Conservation (phyloP, 2,888 invertebrate species). For the Erynnis tages region DNA sequence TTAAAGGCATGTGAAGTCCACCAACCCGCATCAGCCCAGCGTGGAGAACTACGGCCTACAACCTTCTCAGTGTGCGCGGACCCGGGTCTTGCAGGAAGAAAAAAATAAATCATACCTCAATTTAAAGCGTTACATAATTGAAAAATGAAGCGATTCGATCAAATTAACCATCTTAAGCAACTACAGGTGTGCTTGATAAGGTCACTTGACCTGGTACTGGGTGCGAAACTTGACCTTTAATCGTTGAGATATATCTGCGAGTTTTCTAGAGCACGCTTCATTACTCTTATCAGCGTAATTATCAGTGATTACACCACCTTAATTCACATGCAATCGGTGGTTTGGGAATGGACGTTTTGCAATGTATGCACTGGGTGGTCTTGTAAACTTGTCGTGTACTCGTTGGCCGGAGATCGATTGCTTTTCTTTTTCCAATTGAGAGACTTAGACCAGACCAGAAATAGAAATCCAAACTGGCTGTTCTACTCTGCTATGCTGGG, state of each 20-base stretch:
- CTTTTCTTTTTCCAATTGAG: too few species aligned
- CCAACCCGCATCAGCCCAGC: too few species aligned
- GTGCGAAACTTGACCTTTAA: constrained; percentile 15
- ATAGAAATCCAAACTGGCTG: too few species aligned
- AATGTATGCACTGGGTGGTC: neutral
- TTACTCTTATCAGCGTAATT: constrained; percentile 22
- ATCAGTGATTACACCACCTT: constrained; percentile 12
- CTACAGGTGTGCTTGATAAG: constrained; percentile 6
- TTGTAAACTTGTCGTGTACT: neutral
- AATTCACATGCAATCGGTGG: constrained; percentile 15
- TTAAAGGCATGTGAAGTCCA: too few species aligned
- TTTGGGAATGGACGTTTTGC: constrained; percentile 12
- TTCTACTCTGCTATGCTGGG: too few species aligned
- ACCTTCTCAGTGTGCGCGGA: too few species aligned
- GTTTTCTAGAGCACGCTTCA: constrained; percentile 20
- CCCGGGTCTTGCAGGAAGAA: too few species aligned
- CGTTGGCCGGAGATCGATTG: too few species aligned
- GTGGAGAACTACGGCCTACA: too few species aligned
- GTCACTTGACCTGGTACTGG: constrained; percentile 5
- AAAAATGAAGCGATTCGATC: constrained; percentile 10
- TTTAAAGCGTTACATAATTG: neutral
- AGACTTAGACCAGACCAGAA: too few species aligned
- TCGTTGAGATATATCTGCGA: constrained; percentile 13
- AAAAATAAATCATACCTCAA: too few species aligned
- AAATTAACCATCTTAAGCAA: constrained; percentile 21